A percentile compares a stretch with the other conserved stretches of the same genome.
Conservation (phyloP, 2,888 invertebrate species). For the Bellardia bayeri region DNA sequence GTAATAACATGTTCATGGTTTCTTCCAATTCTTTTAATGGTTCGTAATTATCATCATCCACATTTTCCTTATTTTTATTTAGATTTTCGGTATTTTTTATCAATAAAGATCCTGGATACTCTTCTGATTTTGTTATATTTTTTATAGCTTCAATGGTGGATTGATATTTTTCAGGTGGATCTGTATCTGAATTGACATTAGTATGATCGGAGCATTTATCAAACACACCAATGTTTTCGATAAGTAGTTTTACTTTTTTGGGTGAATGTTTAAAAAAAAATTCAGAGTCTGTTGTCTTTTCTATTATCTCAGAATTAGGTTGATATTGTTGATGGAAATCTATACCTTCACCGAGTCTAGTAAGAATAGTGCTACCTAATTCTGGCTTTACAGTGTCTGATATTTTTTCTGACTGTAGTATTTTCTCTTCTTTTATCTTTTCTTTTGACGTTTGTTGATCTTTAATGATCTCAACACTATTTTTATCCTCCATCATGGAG, state of each 20-base stretch:
- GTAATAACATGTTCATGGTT: constrained; percentile 27
- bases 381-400: no score
- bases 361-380: no score
- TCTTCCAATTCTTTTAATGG: constrained; percentile 55
- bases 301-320: background rate
- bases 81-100: constrained; percentile 60
- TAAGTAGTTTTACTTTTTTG: background rate
- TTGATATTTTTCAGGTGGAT: constrained; percentile 62
- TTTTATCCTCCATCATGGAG: constrained; percentile 20
- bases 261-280: background rate
- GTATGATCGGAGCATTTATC: background rate
- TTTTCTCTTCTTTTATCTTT: background rate
- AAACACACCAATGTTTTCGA: background rate
- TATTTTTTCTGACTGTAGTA: background rate
- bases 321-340: no score
- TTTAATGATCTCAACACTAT: constrained; percentile 4
- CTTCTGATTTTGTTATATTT: background rate
- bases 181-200: background rate
- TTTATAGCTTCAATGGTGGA: constrained; percentile 62
- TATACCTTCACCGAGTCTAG: no score
- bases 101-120: background rate
- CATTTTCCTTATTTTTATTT: background rate
- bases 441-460: background rate
- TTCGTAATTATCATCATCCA: constrained; percentile 62
- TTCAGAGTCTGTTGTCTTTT: background rate